Evolutionary conservation across 2,113 vertebrate genomes (phyloP).

Genomic region (Chinchilla lanigera): DNA sequence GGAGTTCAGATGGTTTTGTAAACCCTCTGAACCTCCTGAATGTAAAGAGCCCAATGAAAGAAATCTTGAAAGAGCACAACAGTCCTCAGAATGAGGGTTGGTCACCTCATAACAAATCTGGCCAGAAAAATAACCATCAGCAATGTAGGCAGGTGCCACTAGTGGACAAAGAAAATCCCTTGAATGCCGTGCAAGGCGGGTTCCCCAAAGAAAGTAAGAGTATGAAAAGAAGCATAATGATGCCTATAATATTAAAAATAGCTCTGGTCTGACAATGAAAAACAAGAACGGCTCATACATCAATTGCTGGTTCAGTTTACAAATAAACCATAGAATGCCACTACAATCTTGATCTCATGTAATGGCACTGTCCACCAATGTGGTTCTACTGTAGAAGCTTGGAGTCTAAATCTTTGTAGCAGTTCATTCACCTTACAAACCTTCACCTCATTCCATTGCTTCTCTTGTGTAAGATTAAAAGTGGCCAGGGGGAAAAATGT

Average conservation of each 20-base stretch:
- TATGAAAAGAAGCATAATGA: not conserved
- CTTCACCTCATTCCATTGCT: rapidly evolving
- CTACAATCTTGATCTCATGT: not conserved
- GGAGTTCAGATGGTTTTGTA: constrained; percentile 80
- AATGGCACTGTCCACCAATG: not conserved
- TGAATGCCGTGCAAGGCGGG: not conserved
- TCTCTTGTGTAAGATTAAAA: not conserved
- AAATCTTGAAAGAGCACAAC: constrained; percentile 61
- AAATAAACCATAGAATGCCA: not conserved
- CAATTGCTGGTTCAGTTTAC: not conserved
- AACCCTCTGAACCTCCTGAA: constrained; percentile 77
- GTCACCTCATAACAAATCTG: constrained; percentile 59
- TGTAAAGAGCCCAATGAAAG: constrained; percentile 67
- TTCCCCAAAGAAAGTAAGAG: not conserved
- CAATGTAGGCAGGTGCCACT: not conserved
- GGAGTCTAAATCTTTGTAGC: not conserved
- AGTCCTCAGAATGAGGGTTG: constrained; percentile 39
- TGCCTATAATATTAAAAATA: not conserved
- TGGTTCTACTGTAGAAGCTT: not conserved
- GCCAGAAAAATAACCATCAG: constrained; percentile 51
- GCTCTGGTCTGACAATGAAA: not conserved
- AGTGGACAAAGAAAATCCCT: constrained; percentile 19
- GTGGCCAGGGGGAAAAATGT: rapidly evolving
- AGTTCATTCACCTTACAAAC: not conserved
- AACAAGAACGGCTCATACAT: not conserved